Evolutionary conservation across 1,140 invertebrate genomes (phyloP).

Genomic region (Trichomalopsis sarcophagae): DNA sequence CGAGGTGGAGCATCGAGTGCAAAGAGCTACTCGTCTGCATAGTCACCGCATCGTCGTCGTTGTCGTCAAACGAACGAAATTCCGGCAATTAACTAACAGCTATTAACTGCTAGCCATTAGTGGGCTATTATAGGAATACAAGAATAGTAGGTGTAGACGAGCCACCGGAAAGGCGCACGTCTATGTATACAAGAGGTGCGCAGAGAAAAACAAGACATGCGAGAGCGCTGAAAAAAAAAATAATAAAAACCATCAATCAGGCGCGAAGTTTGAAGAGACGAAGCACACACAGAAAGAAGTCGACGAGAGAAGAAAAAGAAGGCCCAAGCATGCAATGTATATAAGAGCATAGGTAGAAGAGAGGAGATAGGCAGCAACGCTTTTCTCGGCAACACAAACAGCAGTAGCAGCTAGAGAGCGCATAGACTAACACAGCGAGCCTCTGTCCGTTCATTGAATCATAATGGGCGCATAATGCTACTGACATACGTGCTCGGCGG

Average conservation of each 20-base stretch:
- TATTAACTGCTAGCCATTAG: constrained; percentile 67
- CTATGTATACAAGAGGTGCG: neutral
- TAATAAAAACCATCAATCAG: too few relatives aligned
- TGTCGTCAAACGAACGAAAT: constrained; percentile 64
- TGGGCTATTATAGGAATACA: constrained; percentile 65
- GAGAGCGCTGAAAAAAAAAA: neutral
- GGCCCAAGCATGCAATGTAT: neutral
- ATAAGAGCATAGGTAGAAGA: neutral
- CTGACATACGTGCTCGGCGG: neutral
- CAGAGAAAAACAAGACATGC: neutral
- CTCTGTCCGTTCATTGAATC: constrained; percentile 66
- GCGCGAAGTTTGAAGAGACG: neutral
- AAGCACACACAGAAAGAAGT: neutral
- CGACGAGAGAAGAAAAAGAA: too few relatives aligned
- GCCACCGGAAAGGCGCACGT: neutral
- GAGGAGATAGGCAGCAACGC: constrained; percentile 1
- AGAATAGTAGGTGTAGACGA: constrained; percentile 66
- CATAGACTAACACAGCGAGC: constrained; percentile 63
- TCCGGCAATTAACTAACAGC: constrained; percentile 68
- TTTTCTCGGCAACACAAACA: constrained; percentile 50
- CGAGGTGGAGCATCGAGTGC: neutral
- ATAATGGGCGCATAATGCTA: constrained; percentile 71
- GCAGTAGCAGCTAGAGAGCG: constrained; percentile 54
- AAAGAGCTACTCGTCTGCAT: neutral
- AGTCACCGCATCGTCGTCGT: neutral